Conservation (phyloP, 2,888 invertebrate species). For the Silvanus unidentatus region DNA sequence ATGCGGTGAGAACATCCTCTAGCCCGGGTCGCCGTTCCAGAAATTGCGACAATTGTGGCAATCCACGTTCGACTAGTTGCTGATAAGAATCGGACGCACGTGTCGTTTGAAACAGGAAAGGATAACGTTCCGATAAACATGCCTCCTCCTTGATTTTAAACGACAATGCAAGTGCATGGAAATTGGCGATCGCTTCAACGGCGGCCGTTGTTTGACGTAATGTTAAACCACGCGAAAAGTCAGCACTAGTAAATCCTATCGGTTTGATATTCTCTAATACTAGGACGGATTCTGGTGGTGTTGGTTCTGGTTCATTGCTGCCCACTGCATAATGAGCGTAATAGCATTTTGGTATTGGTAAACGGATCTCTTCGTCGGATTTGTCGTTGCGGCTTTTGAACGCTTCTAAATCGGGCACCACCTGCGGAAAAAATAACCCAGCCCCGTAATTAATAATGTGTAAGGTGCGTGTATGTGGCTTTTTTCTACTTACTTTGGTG, state of each 20-base stretch:
- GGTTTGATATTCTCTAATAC: constrained; percentile 70
- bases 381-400: constrained; percentile 45
- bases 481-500: constrained; percentile 56
- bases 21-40: constrained; percentile 61
- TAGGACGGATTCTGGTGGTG: constrained; percentile 60
- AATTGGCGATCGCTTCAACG: constrained; percentile 62
- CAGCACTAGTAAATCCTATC: constrained; percentile 58
- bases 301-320: constrained; percentile 39
- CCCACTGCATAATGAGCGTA: constrained; percentile 58
- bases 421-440: constrained; percentile 47
- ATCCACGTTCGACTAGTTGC: constrained; percentile 68
- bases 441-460: neutral
- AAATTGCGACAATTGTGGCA: constrained; percentile 70
- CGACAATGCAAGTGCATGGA: constrained; percentile 68
- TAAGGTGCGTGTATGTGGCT: neutral
- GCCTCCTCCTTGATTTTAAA: constrained; percentile 53
- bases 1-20: constrained; percentile 55
- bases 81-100: constrained; percentile 75
- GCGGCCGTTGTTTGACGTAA: constrained; percentile 62
- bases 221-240: constrained; percentile 64
- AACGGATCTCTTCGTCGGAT: constrained; percentile 38
- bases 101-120: constrained; percentile 71
- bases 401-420: constrained; percentile 62
- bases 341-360: constrained; percentile 66
- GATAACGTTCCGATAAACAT: constrained; percentile 51